Conservation (phyloP, 2,888 invertebrate genomes). For the Folsomia candida region DNA sequence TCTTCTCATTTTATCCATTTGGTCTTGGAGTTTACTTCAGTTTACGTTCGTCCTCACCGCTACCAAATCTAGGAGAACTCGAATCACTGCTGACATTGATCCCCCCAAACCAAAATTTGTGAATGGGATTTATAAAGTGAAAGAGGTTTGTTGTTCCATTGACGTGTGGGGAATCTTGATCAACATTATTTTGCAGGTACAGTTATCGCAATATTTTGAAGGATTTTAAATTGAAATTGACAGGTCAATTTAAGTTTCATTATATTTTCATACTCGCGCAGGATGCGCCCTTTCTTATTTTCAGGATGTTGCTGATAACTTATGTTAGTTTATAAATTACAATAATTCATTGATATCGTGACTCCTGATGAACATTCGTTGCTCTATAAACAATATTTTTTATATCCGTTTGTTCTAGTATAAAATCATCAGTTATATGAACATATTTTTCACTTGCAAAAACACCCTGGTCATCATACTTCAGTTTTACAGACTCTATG, state of each 20-base stretch:
- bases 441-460: conserved; percentile 93
- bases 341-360: too few species aligned
- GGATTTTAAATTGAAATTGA: not conserved
- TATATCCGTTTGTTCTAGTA: too few species aligned
- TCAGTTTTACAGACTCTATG: conserved; percentile 79
- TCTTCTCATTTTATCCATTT: conserved; percentile 80
- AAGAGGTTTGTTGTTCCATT: conserved; percentile 70
- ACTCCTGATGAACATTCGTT: too few species aligned
- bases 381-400: too few species aligned
- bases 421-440: conserved; percentile 88
- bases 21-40: conserved; percentile 90
- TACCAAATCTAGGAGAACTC: conserved; percentile 73
- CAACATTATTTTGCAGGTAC: conserved; percentile 70
- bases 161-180: conserved; percentile 81
- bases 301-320: conserved; percentile 79
- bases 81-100: conserved; percentile 59
- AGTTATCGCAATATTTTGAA: not conserved
- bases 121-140: conserved; percentile 50
- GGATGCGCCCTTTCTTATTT: conserved; percentile 83
- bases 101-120: conserved; percentile 41
- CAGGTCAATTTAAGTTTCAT: not conserved
- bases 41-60: conserved; percentile 92
- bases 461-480: conserved; percentile 83
- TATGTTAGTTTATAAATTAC: too few species aligned
- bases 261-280: conserved; percentile 20